phyloP scores from a whole-genome alignment of 2,797 vertebrate species.

The Lepidocolaptes lacrymiger region DNA sequence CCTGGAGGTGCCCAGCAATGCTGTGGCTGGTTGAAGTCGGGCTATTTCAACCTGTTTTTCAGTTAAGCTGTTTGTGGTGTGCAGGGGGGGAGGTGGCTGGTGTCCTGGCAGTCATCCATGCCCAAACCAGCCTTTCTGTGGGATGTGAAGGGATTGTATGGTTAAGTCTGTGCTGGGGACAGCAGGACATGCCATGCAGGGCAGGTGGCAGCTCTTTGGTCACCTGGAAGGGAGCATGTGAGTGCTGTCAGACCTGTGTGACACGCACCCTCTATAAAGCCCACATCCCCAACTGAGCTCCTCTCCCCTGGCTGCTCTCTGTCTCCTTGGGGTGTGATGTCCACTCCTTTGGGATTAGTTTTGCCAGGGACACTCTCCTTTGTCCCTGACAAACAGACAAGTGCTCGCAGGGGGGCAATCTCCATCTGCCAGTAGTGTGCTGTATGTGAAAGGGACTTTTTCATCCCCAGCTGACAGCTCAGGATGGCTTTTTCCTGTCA shows the following conservation, averaged over 20 bases:
- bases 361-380: background rate
- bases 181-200: background rate
- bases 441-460: background rate
- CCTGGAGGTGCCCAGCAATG: background rate
- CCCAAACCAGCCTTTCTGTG: background rate
- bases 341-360: background rate
- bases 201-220: background rate
- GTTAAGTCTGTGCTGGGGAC: background rate
- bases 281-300: background rate
- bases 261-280: background rate
- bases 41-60: background rate
- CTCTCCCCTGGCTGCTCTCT: rapidly evolving
- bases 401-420: background rate
- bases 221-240: background rate
- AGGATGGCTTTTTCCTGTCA: background rate
- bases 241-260: background rate
- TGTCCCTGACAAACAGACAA: background rate
- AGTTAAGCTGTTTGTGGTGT: background rate
- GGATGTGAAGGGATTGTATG: rapidly evolving
- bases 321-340: background rate
- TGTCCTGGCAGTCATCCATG: background rate
- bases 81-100: background rate
- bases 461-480: background rate
- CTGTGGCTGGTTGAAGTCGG: rapidly evolving
- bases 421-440: background rate